Evolutionary conservation across 1,140 invertebrate genomes (phyloP).

Genomic region (Drosophila insularis): DNA sequence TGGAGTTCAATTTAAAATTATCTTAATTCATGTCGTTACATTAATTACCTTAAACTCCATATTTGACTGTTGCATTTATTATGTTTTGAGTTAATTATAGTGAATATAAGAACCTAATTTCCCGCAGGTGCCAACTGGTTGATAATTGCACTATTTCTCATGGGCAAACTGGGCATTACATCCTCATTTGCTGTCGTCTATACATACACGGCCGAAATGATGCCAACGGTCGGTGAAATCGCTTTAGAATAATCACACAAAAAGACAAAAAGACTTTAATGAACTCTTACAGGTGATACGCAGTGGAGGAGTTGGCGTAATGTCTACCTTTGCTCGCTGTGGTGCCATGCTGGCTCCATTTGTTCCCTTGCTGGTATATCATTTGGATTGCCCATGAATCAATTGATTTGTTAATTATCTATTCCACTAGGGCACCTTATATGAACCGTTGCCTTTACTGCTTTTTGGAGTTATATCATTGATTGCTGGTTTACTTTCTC

Average conservation of each 20-base stretch:
- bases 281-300: constrained; percentile 72
- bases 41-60: background rate
- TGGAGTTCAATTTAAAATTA: constrained; percentile 14
- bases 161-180: constrained; percentile 87
- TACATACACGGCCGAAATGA: constrained; percentile 86
- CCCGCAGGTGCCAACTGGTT: constrained; percentile 83
- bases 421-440: constrained; percentile 82
- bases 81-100: no score
- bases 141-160: constrained; percentile 84
- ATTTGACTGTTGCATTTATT: background rate
- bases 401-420: background rate
- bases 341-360: constrained; percentile 86
- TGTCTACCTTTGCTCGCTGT: constrained; percentile 85
- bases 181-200: constrained; percentile 86
- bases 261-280: background rate
- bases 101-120: background rate
- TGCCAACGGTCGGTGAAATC: constrained; percentile 84
- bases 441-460: constrained; percentile 84
- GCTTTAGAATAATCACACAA: background rate
- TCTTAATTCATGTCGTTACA: background rate
- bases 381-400: background rate
- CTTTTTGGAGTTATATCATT: constrained; percentile 84
- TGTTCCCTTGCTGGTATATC: constrained; percentile 84
- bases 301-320: constrained; percentile 85
- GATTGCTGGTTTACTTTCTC: constrained; percentile 83